A percentile compares a stretch with the other conserved stretches of the same genome.
Evolutionary conservation across 2,888 invertebrate species (phyloP).

Genomic region (Campoplex nolae): DNA sequence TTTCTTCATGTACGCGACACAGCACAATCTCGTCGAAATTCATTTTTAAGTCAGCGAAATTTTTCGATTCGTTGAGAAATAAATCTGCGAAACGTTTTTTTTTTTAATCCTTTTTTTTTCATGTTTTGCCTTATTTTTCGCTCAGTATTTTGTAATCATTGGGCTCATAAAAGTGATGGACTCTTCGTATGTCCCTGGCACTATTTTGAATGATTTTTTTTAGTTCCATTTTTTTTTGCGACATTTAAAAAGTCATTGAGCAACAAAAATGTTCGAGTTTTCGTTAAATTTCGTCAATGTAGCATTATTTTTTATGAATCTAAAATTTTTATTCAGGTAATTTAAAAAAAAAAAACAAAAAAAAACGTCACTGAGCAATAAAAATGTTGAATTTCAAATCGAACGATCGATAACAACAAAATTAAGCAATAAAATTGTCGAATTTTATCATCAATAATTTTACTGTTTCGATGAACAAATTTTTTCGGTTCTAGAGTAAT

Average conservation of each 20-base stretch:
- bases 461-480: too few relatives aligned
- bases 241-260: background rate
- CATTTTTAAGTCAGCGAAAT: background rate
- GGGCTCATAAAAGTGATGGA: background rate
- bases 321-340: background rate
- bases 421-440: too few relatives aligned
- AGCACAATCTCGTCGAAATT: background rate
- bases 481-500: too few relatives aligned
- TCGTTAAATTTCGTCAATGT: background rate
- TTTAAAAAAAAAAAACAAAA: too few relatives aligned
- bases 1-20: background rate
- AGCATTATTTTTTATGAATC: background rate
- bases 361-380: too few relatives aligned
- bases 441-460: too few relatives aligned
- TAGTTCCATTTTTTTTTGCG: background rate
- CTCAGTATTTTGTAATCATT: background rate
- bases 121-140: background rate
- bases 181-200: background rate
- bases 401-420: too few relatives aligned
- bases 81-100: background rate
- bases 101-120: background rate
- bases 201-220: background rate
- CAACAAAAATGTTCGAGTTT: background rate
- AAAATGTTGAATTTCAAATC: too few relatives aligned
- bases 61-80: background rate